A percentile compares a stretch with the other conserved stretches of the same genome.
phyloP scores from a whole-genome alignment of 2,113 vertebrate genomes.

The Butorides virescens region DNA sequence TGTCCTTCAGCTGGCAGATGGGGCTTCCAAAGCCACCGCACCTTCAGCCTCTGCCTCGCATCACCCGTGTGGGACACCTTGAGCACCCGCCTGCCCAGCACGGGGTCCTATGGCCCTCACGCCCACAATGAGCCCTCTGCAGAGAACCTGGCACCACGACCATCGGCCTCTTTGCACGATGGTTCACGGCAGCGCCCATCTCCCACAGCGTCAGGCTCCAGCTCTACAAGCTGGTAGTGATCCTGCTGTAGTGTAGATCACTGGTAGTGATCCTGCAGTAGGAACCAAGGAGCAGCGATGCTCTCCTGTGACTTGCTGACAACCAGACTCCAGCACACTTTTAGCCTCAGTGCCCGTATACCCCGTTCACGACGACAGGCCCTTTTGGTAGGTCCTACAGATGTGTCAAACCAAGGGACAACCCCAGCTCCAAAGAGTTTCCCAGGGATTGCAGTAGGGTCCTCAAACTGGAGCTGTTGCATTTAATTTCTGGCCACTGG shows the following conservation, averaged over 20 bases:
- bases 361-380: too few species aligned
- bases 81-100: background rate
- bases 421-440: background rate
- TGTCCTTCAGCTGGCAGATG: background rate
- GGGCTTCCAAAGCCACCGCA: background rate
- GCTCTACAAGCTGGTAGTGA: background rate
- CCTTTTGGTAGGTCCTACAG: background rate
- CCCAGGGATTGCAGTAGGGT: background rate
- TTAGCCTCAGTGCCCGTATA: fast-evolving
- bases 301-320: background rate
- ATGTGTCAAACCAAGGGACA: background rate
- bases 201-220: background rate
- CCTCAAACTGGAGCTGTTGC: background rate
- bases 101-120: background rate
- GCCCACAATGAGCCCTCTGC: background rate
- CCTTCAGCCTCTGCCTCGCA: background rate
- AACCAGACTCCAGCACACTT: background rate
- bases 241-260: too few species aligned
- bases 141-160: background rate
- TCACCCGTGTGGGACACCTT: fast-evolving
- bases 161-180: background rate
- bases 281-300: background rate
- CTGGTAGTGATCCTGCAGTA: background rate
- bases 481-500: background rate
- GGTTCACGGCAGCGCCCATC: too few species aligned